Conservation (phyloP, 2,888 invertebrate species). For the Machimus rusticus region DNA sequence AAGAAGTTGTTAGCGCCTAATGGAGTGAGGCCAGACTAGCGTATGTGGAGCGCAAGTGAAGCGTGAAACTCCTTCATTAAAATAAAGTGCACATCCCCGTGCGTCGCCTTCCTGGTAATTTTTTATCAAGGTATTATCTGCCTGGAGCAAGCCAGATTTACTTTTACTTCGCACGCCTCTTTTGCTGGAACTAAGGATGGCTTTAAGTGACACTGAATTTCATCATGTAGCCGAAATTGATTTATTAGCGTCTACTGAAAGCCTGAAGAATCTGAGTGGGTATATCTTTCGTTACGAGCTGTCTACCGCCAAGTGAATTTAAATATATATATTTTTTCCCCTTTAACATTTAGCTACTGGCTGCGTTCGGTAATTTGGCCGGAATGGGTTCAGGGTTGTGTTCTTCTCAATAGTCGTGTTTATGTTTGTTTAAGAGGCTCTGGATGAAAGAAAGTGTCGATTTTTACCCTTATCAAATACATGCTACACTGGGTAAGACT, state of each 20-base stretch:
- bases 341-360: not conserved
- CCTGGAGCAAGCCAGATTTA: not conserved
- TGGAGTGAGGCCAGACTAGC: not conserved
- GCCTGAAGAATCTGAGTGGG: not conserved
- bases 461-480: constrained; percentile 8
- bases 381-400: not conserved
- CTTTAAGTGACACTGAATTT: constrained; percentile 18
- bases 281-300: not conserved
- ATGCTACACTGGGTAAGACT: not conserved
- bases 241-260: constrained; percentile 1
- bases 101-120: not conserved
- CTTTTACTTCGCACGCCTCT: not conserved
- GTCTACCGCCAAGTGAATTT: constrained; percentile 7
- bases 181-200: not conserved
- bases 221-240: not conserved
- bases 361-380: not conserved
- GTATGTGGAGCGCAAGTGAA: not conserved
- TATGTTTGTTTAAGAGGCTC: constrained; percentile 3
- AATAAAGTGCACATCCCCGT: not conserved
- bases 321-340: constrained; percentile 12
- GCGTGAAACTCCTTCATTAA: constrained; percentile 4
- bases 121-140: constrained; percentile 19
- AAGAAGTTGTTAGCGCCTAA: not conserved
- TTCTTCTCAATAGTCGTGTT: not conserved
- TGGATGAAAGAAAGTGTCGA: not conserved